Evolutionary conservation across 2,113 vertebrate species (phyloP).

Genomic region (Ptyas mucosa): DNA sequence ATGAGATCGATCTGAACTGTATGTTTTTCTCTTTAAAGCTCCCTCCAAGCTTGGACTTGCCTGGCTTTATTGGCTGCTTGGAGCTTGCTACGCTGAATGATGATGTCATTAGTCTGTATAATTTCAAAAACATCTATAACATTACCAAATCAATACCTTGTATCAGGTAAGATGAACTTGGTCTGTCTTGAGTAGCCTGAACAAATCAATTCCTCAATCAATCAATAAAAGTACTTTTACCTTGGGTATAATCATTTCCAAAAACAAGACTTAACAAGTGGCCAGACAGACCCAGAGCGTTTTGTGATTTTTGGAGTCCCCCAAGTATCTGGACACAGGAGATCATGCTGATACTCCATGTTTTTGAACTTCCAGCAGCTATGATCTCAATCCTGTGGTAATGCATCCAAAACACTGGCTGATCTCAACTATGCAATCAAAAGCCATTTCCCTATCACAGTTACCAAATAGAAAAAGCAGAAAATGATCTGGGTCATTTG

Average conservation of each 20-base stretch:
- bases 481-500: neutral
- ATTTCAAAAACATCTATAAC: conserved; percentile 85
- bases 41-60: conserved; percentile 84
- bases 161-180: conserved; percentile 71
- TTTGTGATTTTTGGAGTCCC: neutral
- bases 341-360: neutral
- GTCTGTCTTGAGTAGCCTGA: neutral
- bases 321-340: neutral
- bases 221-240: neutral
- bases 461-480: neutral
- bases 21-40: conserved; percentile 68
- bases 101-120: conserved; percentile 92
- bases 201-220: neutral
- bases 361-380: neutral
- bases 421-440: neutral
- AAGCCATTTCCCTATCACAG: neutral
- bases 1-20: neutral
- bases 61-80: conserved; percentile 89
- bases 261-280: neutral
- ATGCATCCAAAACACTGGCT: neutral
- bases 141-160: conserved; percentile 78
- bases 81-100: conserved; percentile 90
- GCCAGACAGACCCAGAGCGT: neutral
- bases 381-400: neutral
- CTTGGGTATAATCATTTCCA: neutral